Evolutionary conservation across 2,797 vertebrate genomes (phyloP).

Genomic region (Sebastiscus tertius): DNA sequence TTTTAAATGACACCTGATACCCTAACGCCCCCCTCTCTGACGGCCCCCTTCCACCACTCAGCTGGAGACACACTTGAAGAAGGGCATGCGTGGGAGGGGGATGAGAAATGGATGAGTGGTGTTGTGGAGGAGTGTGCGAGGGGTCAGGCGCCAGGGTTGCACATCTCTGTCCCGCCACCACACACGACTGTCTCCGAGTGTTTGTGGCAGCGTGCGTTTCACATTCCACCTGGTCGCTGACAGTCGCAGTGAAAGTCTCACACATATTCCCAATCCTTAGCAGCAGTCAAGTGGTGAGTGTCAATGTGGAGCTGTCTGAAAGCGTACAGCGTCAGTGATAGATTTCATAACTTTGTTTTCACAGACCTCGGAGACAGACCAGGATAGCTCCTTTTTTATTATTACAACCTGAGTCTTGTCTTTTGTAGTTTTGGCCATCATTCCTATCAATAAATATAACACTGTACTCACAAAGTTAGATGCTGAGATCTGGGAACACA

Average conservation of each 20-base stretch:
- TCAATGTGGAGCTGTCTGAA: neutral
- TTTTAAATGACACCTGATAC: conserved; percentile 79
- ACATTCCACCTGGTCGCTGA: conserved; percentile 41
- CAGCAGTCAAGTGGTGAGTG: neutral
- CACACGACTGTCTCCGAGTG: conserved; percentile 41
- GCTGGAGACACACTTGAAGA: conserved; percentile 61
- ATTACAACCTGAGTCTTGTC: neutral
- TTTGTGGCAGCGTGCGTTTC: conserved; percentile 33
- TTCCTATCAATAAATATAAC: neutral
- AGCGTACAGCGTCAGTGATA: neutral
- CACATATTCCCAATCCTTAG: neutral
- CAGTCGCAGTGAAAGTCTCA: conserved; percentile 24
- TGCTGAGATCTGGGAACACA: neutral
- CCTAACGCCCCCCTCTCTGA: conserved; percentile 12
- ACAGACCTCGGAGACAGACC: neutral
- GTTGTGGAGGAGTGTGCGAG: conserved; percentile 46
- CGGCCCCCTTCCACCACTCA: conserved; percentile 17
- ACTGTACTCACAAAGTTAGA: neutral
- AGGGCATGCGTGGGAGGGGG: conserved; percentile 47
- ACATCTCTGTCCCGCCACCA: conserved; percentile 46
- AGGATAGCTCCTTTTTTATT: neutral
- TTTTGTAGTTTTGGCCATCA: neutral
- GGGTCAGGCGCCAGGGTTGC: conserved; percentile 61
- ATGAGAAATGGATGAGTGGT: conserved; percentile 47
- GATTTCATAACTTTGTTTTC: conserved; percentile 1